Conservation (phyloP, 2,113 vertebrate genomes). For the Aphyosemion australe region DNA sequence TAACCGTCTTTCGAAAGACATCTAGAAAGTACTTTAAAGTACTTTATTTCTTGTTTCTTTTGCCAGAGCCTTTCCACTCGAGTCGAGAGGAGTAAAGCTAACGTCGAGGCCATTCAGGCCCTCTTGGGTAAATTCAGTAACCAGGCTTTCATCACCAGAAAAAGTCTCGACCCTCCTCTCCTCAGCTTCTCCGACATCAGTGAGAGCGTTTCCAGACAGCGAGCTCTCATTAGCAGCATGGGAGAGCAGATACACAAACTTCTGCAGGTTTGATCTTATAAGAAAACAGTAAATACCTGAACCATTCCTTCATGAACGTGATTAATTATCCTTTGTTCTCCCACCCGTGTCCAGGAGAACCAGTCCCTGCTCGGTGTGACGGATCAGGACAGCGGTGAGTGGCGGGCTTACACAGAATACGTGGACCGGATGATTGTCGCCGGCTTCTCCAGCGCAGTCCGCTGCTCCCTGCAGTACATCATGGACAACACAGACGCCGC, state of each 20-base stretch:
- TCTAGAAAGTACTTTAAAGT: conserved; percentile 2
- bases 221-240: conserved; percentile 58
- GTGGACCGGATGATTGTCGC: conserved; percentile 81
- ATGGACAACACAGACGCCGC: conserved; percentile 80
- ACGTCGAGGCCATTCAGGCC: conserved; percentile 72
- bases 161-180: conserved; percentile 56
- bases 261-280: conserved; percentile 52
- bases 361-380: conserved; percentile 77
- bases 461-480: conserved; percentile 82
- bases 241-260: conserved; percentile 72
- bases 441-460: conserved; percentile 78
- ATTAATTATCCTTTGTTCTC: background rate
- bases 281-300: background rate
- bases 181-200: conserved; percentile 69
- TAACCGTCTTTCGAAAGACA: background rate
- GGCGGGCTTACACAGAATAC: conserved; percentile 78
- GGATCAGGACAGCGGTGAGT: conserved; percentile 78
- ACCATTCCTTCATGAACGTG: too few species aligned
- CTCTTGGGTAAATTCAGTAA: conserved; percentile 71
- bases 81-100: conserved; percentile 78
- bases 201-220: conserved; percentile 68
- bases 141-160: conserved; percentile 66
- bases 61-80: conserved; percentile 65
- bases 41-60: conserved; percentile 11
- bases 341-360: conserved; percentile 76